A percentile compares a stretch with the other conserved stretches of the same genome.
phyloP scores from a whole-genome alignment of 2,888 invertebrate species.

The Plagodis pulveraria region DNA sequence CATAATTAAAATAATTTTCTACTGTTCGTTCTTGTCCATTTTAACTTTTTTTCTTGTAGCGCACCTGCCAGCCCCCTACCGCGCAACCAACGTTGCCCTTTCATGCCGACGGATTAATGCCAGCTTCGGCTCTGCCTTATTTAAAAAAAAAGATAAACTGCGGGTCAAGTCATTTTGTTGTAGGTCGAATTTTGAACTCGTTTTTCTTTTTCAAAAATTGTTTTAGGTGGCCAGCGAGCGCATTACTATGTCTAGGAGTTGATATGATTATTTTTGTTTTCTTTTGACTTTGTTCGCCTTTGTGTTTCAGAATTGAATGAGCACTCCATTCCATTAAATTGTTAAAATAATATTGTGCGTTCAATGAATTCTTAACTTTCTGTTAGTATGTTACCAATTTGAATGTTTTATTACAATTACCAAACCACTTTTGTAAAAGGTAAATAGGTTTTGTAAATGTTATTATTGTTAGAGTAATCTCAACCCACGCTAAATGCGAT shows the following conservation, averaged over 20 bases:
- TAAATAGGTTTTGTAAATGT: conserved; percentile 8
- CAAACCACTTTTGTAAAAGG: conserved; percentile 12
- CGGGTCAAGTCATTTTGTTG: conserved; percentile 35
- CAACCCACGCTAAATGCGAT: conserved; percentile 28
- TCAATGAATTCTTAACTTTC: neutral
- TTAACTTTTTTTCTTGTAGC: conserved; percentile 44
- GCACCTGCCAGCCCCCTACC: conserved; percentile 76
- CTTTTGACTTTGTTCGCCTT: neutral
- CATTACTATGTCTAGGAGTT: conserved; percentile 7
- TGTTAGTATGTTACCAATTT: neutral
- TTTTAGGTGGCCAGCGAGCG: conserved; percentile 20
- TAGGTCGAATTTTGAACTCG: conserved; percentile 25
- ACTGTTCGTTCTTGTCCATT: conserved; percentile 39
- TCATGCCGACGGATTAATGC: conserved; percentile 72
- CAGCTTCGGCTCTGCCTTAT: conserved; percentile 51
- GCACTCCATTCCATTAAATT: too few species aligned
- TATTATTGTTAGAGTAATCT: conserved; percentile 20
- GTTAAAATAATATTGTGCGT: neutral
- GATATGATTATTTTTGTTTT: neutral
- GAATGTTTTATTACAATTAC: conserved; percentile 10
- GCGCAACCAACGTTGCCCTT: conserved; percentile 58
- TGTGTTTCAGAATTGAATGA: too few species aligned
- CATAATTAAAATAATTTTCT: conserved; percentile 25
- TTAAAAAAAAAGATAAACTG: conserved; percentile 43
- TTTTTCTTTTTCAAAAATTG: conserved; percentile 30